Base-by-base conservation (phyloP, 2,113 vertebrate genomes). In the Nycticryphes semicollaris region DNA sequence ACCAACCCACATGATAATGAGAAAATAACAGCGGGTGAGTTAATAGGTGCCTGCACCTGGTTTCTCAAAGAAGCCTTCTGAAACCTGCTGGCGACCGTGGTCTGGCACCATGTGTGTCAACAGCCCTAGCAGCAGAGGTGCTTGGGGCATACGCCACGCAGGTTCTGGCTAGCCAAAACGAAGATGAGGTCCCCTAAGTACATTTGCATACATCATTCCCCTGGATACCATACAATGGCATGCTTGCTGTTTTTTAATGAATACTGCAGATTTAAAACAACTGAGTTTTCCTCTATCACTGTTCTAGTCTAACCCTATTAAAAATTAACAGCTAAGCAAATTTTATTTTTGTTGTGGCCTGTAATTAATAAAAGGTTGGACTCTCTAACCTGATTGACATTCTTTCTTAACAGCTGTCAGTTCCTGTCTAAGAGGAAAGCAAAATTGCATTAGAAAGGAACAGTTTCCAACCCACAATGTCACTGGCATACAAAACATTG, bases 31-130 rank as follows among this genome's bases (percentile, higher is more conserved):
- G 9, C 56, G 41, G 50, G 33, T 43, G 6, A 82, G 23, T 16
- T 62, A 79, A 57, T 6, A 76, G 19, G 10, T 73, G 20, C 11
- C 24, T 83, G 8, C 8, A 77, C 11, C 20, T 1, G 1, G 27
- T 64, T 77, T 79, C 67, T 79, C 41, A 16, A 20, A 68, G 78
- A 57, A 87, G 30, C 27, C 66, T 54, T 75, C 50, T 48, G 33
- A 47, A 84, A 60, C 0, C 4, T 88, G 9, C 33, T 5, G 8
- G 31, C 0, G 3, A 54, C 48, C 23, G 48, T 6, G 0, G 2
- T 27, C 60, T 50, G 51, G 48, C 37, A 45, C 10, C 9, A 33
- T 5, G 4, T 0, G 0, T 5, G 10, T 18, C 56, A 70, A 35
- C 43, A 92, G 14, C 19, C 63, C 12, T 45, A 27, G 66, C 12